A percentile compares a stretch with the other conserved stretches of the same genome.
These are phyloP conservation scores for Capra hircus DNA, from an alignment of 2,113 vertebrate genomes.

Conservation along the genomic window DNA sequence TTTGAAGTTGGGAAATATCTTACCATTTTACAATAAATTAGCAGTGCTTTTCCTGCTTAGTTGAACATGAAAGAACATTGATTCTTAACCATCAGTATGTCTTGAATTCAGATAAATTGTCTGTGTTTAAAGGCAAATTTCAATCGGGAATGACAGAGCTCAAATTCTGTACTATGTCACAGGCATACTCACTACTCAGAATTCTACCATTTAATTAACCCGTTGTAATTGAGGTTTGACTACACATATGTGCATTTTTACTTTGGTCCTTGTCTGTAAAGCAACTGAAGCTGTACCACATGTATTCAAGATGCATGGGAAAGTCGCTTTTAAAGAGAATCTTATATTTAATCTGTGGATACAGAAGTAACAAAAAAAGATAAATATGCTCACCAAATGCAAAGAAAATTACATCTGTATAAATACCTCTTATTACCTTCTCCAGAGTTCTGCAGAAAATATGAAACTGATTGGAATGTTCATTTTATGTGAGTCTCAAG, in stretches of 20 bases:
- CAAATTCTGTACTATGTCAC: neutral
- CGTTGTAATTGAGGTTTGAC: neutral
- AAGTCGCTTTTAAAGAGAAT: neutral
- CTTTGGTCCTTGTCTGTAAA: neutral
- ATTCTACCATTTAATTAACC: neutral
- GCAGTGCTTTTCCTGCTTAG: neutral
- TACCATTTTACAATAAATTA: conserved; percentile 7
- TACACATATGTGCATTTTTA: neutral
- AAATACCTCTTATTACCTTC: conserved; percentile 55
- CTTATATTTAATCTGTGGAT: conserved; percentile 22
- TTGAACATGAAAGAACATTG: neutral
- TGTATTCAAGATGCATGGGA: neutral
- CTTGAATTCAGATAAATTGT: neutral
- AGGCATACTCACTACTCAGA: neutral
- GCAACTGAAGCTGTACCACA: neutral
- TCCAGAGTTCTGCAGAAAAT: conserved; percentile 10
- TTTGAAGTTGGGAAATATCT: neutral
- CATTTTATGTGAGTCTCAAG: conserved; percentile 60
- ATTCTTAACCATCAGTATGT: neutral
- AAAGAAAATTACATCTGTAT: conserved; percentile 57
- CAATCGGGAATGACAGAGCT: neutral
- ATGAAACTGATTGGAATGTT: conserved; percentile 52
- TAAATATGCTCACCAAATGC: conserved; percentile 29
- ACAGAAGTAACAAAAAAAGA: conserved; percentile 37
- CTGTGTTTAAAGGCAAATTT: neutral